Evolutionary conservation across 2,113 vertebrate species (phyloP).

Genomic region (Lamprotornis superbus): DNA sequence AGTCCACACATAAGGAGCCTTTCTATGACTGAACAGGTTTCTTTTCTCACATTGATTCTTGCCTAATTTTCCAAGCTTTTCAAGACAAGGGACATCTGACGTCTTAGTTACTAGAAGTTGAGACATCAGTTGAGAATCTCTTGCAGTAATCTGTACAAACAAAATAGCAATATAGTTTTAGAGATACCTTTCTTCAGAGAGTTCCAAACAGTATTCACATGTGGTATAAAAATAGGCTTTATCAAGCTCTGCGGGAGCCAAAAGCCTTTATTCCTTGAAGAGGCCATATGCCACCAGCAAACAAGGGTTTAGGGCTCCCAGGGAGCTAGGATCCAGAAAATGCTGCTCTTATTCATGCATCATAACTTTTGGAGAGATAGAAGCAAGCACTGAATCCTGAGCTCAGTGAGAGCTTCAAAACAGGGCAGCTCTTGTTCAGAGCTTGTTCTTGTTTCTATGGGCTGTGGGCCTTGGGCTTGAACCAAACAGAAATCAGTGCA

Average conservation of each 20-base stretch:
- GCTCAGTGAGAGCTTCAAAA: background rate
- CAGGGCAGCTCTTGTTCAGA: background rate
- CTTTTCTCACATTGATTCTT: background rate
- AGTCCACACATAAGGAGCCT: background rate
- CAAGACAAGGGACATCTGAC: background rate
- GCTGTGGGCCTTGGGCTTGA: background rate
- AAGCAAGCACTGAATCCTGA: background rate
- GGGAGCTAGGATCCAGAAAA: background rate
- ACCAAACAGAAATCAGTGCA: background rate
- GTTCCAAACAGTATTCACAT: background rate
- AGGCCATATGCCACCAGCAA: background rate
- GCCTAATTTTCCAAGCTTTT: background rate
- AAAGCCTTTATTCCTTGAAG: background rate
- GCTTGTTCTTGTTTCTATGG: background rate
- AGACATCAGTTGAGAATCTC: background rate
- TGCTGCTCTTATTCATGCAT: background rate
- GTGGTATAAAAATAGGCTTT: background rate
- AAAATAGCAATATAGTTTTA: background rate
- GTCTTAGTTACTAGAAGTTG: background rate
- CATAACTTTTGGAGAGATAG: background rate
- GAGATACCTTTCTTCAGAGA: background rate
- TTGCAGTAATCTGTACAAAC: background rate
- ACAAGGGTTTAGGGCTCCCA: background rate
- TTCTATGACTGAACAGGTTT: background rate
- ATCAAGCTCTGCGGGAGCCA: background rate